Evolutionary conservation across 2,888 invertebrate genomes (phyloP).

Genomic region (Dorcus parallelipipedus): DNA sequence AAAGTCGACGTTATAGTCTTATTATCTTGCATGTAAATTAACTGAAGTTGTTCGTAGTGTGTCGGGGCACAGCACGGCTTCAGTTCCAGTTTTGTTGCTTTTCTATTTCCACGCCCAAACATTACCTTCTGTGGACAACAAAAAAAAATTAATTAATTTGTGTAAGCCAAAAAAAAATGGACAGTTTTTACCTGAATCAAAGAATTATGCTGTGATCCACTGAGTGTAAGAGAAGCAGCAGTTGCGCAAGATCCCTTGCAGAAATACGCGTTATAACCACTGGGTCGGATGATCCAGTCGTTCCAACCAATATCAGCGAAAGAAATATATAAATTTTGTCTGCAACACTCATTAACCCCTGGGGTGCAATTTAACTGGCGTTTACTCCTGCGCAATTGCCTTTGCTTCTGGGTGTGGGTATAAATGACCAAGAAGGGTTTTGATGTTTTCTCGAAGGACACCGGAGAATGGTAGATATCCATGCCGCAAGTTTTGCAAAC

Average conservation of each 20-base stretch:
- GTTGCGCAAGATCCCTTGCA: constrained; percentile 79
- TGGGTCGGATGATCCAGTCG: constrained; percentile 81
- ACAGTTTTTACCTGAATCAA: constrained; percentile 67
- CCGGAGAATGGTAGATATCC: constrained; percentile 61
- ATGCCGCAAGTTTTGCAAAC: constrained; percentile 74
- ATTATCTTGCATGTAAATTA: constrained; percentile 78
- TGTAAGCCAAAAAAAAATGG: constrained; percentile 1
- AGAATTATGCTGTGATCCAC: constrained; percentile 65
- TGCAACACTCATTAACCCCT: constrained; percentile 73
- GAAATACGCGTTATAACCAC: constrained; percentile 83
- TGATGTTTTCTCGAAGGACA: constrained; percentile 66
- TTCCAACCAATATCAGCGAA: constrained; percentile 85
- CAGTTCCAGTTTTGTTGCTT: constrained; percentile 56
- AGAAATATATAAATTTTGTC: constrained; percentile 77
- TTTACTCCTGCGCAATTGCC: constrained; percentile 29
- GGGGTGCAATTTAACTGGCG: constrained; percentile 68
- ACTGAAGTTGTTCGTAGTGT: constrained; percentile 72
- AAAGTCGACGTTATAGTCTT: constrained; percentile 75
- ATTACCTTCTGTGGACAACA: constrained; percentile 63
- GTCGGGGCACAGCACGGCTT: constrained; percentile 86
- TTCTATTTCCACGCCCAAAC: constrained; percentile 52
- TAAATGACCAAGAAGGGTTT: constrained; percentile 78
- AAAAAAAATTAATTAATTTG: constrained; percentile 20
- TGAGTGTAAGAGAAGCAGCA: constrained; percentile 66
- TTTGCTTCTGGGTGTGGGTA: constrained; percentile 67